A percentile compares a stretch with the other conserved stretches of the same genome.
Evolutionary conservation across 2,113 vertebrate species (phyloP).

Genomic region (Anarhynchus alexandrinus): DNA sequence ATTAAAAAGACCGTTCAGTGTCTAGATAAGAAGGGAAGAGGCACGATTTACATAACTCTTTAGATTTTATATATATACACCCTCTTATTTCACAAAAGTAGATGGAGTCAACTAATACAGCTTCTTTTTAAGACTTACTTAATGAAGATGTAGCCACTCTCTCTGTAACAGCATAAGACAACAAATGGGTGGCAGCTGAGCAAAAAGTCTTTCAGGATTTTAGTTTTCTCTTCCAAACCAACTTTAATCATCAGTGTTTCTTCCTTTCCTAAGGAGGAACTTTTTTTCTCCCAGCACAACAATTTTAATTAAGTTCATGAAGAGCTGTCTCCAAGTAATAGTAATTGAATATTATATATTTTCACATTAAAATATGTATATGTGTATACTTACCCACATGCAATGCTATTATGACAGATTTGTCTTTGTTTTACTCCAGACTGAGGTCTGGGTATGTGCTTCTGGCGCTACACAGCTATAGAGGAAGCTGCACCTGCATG

Average conservation of each 20-base stretch:
- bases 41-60: not conserved
- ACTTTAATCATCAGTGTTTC: not conserved
- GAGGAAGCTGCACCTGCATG: not conserved
- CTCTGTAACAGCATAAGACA: not conserved
- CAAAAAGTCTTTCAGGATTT: not conserved
- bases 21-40: not conserved
- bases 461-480: not conserved
- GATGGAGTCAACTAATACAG: not conserved
- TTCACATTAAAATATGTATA: not conserved
- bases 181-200: not conserved
- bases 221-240: not conserved
- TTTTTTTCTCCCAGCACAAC: not conserved
- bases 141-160: not conserved
- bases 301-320: not conserved
- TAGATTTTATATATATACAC: not conserved
- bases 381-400: not conserved
- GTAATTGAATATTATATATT: not conserved
- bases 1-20: not conserved
- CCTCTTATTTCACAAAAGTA: not conserved
- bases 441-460: not conserved
- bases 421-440: not conserved
- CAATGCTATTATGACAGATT: not conserved
- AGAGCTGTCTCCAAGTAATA: not conserved
- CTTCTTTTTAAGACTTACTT: not conserved
- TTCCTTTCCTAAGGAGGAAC: not conserved